These are phyloP conservation scores for Agrotis ipsilon DNA, from an alignment of 2,888 invertebrate genomes.

Conservation along the genomic window DNA sequence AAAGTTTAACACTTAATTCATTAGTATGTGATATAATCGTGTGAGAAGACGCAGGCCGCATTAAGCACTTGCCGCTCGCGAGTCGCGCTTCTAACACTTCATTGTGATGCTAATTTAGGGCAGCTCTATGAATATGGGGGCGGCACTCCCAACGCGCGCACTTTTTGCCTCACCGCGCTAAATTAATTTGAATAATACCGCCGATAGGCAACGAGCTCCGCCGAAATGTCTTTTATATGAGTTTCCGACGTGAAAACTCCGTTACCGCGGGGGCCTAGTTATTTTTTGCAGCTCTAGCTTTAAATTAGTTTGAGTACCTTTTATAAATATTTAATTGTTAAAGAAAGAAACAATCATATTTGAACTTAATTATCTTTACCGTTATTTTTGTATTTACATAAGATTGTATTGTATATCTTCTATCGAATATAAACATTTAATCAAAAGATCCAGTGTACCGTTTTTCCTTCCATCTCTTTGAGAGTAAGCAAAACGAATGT, in stretches of 20 bases:
- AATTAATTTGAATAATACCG: constrained; percentile 91
- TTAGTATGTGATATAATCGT: constrained; percentile 86
- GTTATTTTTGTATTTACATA: constrained; percentile 59
- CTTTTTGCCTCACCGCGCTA: constrained; percentile 89
- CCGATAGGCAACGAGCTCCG: constrained; percentile 85
- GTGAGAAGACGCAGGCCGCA: constrained; percentile 86
- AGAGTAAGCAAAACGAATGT: constrained; percentile 76
- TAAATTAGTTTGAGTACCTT: constrained; percentile 79
- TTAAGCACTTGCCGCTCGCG: constrained; percentile 86
- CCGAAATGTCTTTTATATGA: constrained; percentile 89
- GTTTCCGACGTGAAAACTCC: constrained; percentile 84
- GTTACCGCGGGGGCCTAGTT: constrained; percentile 73
- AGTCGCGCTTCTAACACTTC: constrained; percentile 86
- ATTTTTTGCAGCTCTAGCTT: constrained; percentile 77
- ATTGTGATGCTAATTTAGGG: constrained; percentile 91
- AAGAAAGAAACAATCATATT: constrained; percentile 64
- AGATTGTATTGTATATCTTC: constrained; percentile 32
- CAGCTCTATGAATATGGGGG: constrained; percentile 89
- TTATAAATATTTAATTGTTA: constrained; percentile 78
- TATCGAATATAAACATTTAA: constrained; percentile 58
- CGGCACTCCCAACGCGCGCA: constrained; percentile 83
- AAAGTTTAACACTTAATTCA: constrained; percentile 87
- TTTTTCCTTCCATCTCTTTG: constrained; percentile 66
- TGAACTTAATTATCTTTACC: constrained; percentile 44
- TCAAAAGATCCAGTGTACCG: constrained; percentile 54